Evolutionary conservation across 2,797 vertebrate species (phyloP).

Genomic region (Micromesistius poutassou): DNA sequence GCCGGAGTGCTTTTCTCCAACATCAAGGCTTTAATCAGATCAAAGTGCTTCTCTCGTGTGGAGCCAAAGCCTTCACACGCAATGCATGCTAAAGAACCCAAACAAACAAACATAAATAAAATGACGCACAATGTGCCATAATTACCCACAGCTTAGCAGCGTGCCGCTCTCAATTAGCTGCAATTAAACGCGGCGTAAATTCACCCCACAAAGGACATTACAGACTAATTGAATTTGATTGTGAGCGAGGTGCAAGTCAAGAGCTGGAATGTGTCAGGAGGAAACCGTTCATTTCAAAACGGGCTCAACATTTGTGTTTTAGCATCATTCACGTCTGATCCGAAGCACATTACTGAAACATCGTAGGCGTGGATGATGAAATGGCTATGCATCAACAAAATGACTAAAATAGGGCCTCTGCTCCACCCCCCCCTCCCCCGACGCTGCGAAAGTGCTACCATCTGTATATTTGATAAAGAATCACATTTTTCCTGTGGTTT

Average conservation of each 20-base stretch:
- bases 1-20: slow-evolving; percentile 61
- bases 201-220: slow-evolving; percentile 82
- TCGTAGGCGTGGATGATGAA: slow-evolving; percentile 1
- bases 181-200: slow-evolving; percentile 91
- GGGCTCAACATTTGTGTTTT: neutral
- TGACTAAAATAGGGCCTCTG: neutral
- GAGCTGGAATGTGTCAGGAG: slow-evolving; percentile 23
- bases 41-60: slow-evolving; percentile 70
- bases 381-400: slow-evolving; percentile 18
- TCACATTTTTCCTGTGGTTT: slow-evolving; percentile 66
- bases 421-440: neutral
- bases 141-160: slow-evolving; percentile 86
- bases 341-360: neutral
- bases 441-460: slow-evolving; percentile 55
- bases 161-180: slow-evolving; percentile 85
- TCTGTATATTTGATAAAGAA: slow-evolving; percentile 71
- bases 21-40: slow-evolving; percentile 70
- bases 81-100: slow-evolving; percentile 19
- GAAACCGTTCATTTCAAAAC: slow-evolving; percentile 46
- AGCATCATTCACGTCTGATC: neutral
- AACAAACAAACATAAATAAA: slow-evolving; percentile 62
- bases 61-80: slow-evolving; percentile 63
- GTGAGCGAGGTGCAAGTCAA: slow-evolving; percentile 35
- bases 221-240: slow-evolving; percentile 76
- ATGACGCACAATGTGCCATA: slow-evolving; percentile 86